Evolutionary conservation across 2,797 vertebrate genomes (phyloP).

Genomic region (Oreochromis mossambicus): DNA sequence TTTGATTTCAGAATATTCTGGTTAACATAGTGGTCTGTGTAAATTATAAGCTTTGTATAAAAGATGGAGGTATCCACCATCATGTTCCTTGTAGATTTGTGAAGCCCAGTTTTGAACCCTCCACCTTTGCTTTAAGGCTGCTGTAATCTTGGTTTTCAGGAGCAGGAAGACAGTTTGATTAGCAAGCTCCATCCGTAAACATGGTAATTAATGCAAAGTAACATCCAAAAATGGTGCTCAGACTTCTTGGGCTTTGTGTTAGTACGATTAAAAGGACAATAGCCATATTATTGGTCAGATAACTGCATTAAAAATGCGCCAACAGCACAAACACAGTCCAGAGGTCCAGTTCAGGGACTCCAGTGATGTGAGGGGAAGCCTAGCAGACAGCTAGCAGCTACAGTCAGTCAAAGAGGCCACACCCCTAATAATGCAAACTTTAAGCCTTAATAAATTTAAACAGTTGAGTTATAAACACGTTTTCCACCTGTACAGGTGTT

Average conservation of each 20-base stretch:
- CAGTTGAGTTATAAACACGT: not conserved
- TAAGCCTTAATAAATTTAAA: not conserved
- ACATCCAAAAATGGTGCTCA: not conserved
- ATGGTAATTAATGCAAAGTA: not conserved
- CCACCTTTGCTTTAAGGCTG: not conserved
- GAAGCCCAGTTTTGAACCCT: not conserved
- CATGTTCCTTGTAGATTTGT: not conserved
- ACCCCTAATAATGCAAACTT: not conserved
- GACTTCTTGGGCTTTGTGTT: not conserved
- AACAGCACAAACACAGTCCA: not conserved
- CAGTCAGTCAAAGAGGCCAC: not conserved
- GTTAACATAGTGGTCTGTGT: not conserved
- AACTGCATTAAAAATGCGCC: not conserved
- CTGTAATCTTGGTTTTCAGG: not conserved
- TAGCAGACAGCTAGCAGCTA: not conserved
- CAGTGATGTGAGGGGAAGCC: not conserved
- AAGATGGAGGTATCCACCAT: not conserved
- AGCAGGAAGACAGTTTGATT: not conserved
- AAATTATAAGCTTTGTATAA: not conserved
- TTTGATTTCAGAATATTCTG: not conserved
- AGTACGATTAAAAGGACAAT: not conserved
- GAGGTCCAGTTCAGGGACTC: not conserved
- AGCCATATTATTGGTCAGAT: not conserved
- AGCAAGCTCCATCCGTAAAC: not conserved
- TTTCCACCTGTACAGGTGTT: not conserved